Evolutionary conservation across 2,888 invertebrate species (phyloP).

Genomic region (Sycophila texana): DNA sequence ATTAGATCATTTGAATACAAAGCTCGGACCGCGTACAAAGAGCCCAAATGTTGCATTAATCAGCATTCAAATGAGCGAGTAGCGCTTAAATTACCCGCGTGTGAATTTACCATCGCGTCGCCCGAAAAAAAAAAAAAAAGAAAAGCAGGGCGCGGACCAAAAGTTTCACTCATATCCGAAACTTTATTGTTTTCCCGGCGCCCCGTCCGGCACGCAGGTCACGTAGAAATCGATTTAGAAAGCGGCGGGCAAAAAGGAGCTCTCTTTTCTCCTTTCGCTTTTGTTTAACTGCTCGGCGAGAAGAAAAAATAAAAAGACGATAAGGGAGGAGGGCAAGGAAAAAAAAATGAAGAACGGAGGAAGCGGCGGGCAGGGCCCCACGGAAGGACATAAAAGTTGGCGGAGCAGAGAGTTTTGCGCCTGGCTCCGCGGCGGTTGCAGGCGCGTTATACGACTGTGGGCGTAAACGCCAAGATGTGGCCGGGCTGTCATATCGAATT

Average conservation of each 20-base stretch:
- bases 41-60: no score
- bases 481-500: constrained; percentile 58
- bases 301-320: constrained; percentile 29
- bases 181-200: constrained; percentile 50
- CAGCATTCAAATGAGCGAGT: no score
- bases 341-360: background rate
- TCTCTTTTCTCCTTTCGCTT: background rate
- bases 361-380: background rate
- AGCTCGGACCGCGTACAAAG: no score
- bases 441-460: constrained; percentile 56
- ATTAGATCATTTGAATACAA: no score
- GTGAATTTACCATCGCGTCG: no score
- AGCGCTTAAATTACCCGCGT: no score
- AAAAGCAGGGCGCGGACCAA: no score
- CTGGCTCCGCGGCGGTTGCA: no score
- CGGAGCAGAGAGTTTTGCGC: constrained; percentile 32
- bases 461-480: constrained; percentile 54
- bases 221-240: constrained; percentile 43
- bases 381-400: constrained; percentile 37
- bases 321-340: constrained; percentile 7
- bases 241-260: background rate
- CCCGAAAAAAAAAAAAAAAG: no score
- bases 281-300: constrained; percentile 17
- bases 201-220: constrained; percentile 41
- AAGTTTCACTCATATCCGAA: constrained; percentile 1